Conservation (phyloP, 1,140 invertebrate species). For the Colletes latitarsis region DNA sequence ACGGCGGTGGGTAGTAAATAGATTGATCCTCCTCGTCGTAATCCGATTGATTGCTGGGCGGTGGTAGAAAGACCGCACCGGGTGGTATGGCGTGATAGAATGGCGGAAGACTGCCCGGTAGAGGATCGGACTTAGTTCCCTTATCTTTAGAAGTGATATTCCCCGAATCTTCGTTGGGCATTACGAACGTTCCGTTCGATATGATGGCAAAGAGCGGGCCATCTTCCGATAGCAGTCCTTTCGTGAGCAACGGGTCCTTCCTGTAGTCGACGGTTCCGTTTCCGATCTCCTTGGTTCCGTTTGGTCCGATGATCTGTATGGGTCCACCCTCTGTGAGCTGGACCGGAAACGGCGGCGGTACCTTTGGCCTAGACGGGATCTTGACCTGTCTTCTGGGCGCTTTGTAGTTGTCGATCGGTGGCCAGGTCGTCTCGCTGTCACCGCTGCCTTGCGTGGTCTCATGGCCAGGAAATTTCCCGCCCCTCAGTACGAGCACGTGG, state of each 20-base stretch:
- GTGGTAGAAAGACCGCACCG: constrained; percentile 86
- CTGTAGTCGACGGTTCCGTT: constrained; percentile 68
- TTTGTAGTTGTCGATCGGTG: constrained; percentile 90
- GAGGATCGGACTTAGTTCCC: constrained; percentile 46
- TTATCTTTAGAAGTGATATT: constrained; percentile 47
- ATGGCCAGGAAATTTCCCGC: constrained; percentile 85
- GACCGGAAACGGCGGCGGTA: constrained; percentile 94
- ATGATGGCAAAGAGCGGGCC: constrained; percentile 71
- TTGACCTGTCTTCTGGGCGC: constrained; percentile 90
- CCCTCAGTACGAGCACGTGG: constrained; percentile 91
- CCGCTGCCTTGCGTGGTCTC: constrained; percentile 69
- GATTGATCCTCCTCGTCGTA: constrained; percentile 94
- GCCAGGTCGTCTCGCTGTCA: constrained; percentile 83
- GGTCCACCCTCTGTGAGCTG: constrained; percentile 90
- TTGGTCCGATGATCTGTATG: constrained; percentile 86
- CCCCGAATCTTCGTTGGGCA: constrained; percentile 73
- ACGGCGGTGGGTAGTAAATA: constrained; percentile 93
- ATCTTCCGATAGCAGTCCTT: constrained; percentile 73
- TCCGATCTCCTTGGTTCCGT: constrained; percentile 82
- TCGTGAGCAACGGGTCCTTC: constrained; percentile 67
- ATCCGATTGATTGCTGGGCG: constrained; percentile 86
- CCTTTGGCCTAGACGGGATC: constrained; percentile 86
- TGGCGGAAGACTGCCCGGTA: constrained; percentile 75
- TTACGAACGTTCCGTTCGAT: constrained; percentile 82
- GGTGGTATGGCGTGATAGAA: constrained; percentile 85